Evolutionary conservation across 2,113 vertebrate species (phyloP).

Genomic region (Onychostoma macrolepis): DNA sequence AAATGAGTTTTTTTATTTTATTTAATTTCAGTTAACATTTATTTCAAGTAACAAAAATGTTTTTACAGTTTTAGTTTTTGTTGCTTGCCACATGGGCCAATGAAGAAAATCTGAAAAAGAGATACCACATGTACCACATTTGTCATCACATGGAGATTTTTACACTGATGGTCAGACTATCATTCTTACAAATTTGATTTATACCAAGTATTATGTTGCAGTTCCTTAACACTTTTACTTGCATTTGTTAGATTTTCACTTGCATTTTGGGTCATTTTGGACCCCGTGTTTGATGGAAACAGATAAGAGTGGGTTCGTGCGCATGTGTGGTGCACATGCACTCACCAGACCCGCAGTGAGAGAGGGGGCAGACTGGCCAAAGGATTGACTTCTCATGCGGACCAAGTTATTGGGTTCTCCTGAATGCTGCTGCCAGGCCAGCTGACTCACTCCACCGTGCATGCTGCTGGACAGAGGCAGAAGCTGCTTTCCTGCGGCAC

Average conservation of each 20-base stretch:
- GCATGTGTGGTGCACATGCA: conserved; percentile 29
- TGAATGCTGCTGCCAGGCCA: conserved; percentile 79
- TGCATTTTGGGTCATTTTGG: not conserved
- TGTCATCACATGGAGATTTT: not conserved
- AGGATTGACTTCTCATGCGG: conserved; percentile 91
- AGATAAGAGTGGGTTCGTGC: not conserved
- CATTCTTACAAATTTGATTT: not conserved
- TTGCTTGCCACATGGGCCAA: too few species aligned
- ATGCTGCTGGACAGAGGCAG: conserved; percentile 91
- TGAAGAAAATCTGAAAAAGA: too few species aligned
- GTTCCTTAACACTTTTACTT: not conserved
- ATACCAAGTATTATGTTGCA: not conserved
- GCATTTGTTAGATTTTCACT: not conserved
- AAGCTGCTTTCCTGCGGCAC: conserved; percentile 87
- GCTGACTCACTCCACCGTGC: conserved; percentile 87
- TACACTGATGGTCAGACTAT: not conserved
- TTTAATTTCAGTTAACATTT: too few species aligned
- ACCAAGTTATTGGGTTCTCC: conserved; percentile 91
- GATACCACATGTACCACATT: too few species aligned
- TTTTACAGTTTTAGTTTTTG: too few species aligned
- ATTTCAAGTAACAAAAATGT: too few species aligned
- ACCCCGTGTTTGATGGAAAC: too few species aligned
- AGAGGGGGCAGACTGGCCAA: conserved; percentile 95
- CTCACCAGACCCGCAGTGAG: conserved; percentile 94
- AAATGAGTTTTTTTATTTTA: too few species aligned